Conservation (phyloP, 2,113 vertebrate genomes). For the Protobothrops mucrosquamatus region DNA sequence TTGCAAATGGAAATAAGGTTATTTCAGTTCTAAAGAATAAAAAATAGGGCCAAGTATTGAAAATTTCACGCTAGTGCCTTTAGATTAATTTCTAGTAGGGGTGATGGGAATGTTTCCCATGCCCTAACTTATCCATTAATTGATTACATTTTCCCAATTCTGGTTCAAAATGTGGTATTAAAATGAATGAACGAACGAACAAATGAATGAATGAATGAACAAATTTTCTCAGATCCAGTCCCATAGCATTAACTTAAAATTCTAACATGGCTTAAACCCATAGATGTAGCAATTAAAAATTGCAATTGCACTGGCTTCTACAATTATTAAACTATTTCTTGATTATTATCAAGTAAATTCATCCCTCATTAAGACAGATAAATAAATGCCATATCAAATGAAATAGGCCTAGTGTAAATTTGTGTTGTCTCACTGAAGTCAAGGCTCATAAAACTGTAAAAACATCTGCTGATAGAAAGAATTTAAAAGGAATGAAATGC, state of each 20-base stretch:
- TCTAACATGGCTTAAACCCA: background rate
- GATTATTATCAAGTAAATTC: background rate
- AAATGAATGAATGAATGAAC: no score
- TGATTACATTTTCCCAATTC: background rate
- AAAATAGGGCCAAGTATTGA: background rate
- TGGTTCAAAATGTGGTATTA: background rate
- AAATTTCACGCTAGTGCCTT: background rate
- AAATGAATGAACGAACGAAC: background rate
- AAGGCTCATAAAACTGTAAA: background rate
- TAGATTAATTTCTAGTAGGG: background rate
- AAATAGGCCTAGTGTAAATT: background rate
- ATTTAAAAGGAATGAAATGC: background rate
- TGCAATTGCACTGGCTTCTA: background rate
- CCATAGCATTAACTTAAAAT: background rate
- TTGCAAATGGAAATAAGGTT: background rate
- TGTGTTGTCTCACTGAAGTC: background rate
- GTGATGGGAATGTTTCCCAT: background rate
- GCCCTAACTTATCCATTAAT: background rate
- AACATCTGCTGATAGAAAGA: background rate
- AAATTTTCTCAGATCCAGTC: background rate
- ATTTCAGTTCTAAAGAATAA: background rate
- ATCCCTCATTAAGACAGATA: background rate
- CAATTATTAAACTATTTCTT: background rate
- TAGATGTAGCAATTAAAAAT: background rate
- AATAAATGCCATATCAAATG: background rate